These are phyloP conservation scores for Macrostomum lignano DNA, from an alignment of 1,140 invertebrate genomes.

Conservation along the genomic window DNA sequence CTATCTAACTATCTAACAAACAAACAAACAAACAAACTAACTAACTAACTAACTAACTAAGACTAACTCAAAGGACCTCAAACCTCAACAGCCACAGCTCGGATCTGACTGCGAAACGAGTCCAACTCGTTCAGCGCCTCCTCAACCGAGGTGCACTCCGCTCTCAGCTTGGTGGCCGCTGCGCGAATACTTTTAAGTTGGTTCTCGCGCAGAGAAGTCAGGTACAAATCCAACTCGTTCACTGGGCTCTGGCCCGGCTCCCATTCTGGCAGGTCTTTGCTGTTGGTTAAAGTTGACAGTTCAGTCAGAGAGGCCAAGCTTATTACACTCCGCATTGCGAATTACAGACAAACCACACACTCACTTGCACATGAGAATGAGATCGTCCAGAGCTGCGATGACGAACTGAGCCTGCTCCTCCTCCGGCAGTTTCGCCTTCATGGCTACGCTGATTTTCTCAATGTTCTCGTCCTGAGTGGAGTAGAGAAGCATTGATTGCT, in stretches of 20 bases:
- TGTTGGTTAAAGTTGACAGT: constrained; percentile 10
- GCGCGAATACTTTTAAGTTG: constrained; percentile 18
- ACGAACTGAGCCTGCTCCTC: constrained; percentile 22
- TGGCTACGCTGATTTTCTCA: constrained; percentile 16
- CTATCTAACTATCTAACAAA: too few relatives aligned
- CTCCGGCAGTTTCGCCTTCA: constrained; percentile 19
- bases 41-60: too few relatives aligned
- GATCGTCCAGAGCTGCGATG: constrained; percentile 20
- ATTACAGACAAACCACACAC: neutral
- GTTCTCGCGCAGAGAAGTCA: constrained; percentile 13
- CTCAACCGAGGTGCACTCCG: constrained; percentile 12
- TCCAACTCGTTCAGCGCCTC: neutral
- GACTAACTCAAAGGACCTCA: too few relatives aligned
- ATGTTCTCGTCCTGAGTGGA: constrained; percentile 16
- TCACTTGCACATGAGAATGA: constrained; percentile 22
- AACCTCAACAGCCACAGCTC: constrained; percentile 1
- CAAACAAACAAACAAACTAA: too few relatives aligned
- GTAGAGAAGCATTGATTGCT: too few relatives aligned
- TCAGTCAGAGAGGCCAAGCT: too few relatives aligned
- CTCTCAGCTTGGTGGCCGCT: constrained; percentile 14
- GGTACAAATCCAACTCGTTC: constrained; percentile 26
- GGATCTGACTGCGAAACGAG: neutral
- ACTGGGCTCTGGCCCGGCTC: constrained; percentile 16
- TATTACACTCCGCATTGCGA: too few relatives aligned
- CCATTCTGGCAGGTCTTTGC: constrained; percentile 19